phyloP scores from a whole-genome alignment of 1,140 invertebrate genomes.

The Glossosoma conforme region DNA sequence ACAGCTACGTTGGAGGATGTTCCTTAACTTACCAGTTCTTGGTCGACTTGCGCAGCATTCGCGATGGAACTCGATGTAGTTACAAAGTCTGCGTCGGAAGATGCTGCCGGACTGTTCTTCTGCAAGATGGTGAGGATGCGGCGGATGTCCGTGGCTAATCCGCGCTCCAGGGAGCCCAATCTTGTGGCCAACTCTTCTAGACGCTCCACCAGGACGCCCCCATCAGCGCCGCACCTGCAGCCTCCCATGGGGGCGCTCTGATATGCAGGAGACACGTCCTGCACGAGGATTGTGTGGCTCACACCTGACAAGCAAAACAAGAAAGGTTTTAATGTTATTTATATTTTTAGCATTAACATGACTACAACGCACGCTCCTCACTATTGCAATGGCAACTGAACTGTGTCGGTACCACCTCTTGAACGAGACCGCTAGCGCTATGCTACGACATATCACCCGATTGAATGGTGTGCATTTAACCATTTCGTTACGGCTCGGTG shows the following conservation, averaged over 20 bases:
- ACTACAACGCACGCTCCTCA: background rate
- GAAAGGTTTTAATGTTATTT: too few species aligned
- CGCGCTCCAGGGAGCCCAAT: slow-evolving; percentile 57
- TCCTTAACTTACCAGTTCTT: slow-evolving; percentile 36
- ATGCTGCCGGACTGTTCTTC: slow-evolving; percentile 46
- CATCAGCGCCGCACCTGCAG: slow-evolving; percentile 33
- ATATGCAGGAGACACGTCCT: slow-evolving; percentile 42
- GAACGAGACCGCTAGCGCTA: background rate
- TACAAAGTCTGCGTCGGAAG: slow-evolving; percentile 42
- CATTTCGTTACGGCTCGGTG: too few species aligned
- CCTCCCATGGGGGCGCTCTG: slow-evolving; percentile 37
- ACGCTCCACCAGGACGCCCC: slow-evolving; percentile 43
- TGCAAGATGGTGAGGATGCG: slow-evolving; percentile 58
- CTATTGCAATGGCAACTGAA: background rate
- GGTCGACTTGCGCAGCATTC: slow-evolving; percentile 37
- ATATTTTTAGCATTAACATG: too few species aligned
- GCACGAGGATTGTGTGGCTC: slow-evolving; percentile 35
- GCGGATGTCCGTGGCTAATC: slow-evolving; percentile 61
- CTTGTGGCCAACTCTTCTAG: slow-evolving; percentile 62
- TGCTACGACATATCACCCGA: background rate
- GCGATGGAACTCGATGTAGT: slow-evolving; percentile 39
- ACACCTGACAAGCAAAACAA: background rate
- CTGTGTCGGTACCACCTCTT: background rate
- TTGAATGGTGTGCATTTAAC: too few species aligned
- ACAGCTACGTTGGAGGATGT: too few species aligned